A percentile compares a stretch with the other conserved stretches of the same genome.
Conservation (phyloP, 2,797 vertebrate species). For the Acropternis orthonyx region DNA sequence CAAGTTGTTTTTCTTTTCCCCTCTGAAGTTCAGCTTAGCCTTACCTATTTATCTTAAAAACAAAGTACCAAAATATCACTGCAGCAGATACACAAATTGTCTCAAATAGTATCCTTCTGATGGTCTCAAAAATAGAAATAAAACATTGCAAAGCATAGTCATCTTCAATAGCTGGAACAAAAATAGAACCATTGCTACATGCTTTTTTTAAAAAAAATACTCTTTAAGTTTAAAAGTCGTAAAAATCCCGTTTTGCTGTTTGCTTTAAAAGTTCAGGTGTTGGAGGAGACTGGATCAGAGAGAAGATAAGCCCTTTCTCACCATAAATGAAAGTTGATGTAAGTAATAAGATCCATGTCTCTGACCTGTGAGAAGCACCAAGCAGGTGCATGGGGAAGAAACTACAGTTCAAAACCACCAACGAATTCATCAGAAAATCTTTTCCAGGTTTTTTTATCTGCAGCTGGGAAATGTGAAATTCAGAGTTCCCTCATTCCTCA, state of each 20-base stretch:
- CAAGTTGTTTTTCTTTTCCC: background rate
- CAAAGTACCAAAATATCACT: background rate
- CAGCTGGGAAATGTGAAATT: background rate
- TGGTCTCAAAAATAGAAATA: background rate
- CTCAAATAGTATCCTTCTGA: background rate
- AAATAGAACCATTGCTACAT: background rate
- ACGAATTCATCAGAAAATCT: background rate
- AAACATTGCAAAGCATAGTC: background rate
- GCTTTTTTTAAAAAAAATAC: background rate
- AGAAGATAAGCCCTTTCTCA: background rate
- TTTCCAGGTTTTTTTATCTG: background rate
- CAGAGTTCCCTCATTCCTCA: background rate
- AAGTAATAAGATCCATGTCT: background rate
- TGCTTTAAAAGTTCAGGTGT: background rate
- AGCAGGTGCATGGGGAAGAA: background rate
- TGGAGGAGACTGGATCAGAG: background rate
- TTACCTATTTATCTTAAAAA: constrained; percentile 4
- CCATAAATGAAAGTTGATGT: background rate
- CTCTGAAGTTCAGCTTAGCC: background rate
- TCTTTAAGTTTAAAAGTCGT: background rate
- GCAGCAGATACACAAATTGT: accelerated
- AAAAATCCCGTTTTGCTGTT: background rate
- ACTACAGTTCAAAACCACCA: background rate
- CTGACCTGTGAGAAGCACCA: background rate
- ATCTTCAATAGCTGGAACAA: background rate